Evolutionary conservation across 2,888 invertebrate species (phyloP).

Genomic region (Glaucopsyche alexis): DNA sequence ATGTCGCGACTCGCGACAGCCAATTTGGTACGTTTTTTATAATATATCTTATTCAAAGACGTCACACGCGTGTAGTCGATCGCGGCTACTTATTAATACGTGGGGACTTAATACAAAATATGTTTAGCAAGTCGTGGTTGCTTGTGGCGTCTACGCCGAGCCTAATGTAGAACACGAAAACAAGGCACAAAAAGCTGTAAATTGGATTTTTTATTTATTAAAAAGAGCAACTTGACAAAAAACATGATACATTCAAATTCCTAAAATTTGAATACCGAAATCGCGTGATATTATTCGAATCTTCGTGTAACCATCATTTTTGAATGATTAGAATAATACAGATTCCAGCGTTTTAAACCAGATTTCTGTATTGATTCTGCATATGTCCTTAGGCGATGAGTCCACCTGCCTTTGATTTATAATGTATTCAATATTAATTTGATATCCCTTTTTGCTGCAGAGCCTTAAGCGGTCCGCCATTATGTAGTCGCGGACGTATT

Average conservation of each 20-base stretch:
- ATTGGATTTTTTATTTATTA: too few species aligned
- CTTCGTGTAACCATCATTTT: constrained; percentile 41
- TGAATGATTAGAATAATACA: constrained; percentile 53
- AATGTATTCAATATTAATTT: constrained; percentile 80
- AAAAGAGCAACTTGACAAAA: too few species aligned
- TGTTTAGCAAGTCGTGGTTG: too few species aligned
- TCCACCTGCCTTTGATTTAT: constrained; percentile 80
- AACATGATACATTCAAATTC: neutral
- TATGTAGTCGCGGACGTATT: constrained; percentile 72
- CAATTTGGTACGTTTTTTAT: too few species aligned
- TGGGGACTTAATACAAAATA: too few species aligned
- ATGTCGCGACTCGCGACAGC: too few species aligned
- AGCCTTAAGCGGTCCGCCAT: constrained; percentile 78
- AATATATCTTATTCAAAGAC: too few species aligned
- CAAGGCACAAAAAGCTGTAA: too few species aligned
- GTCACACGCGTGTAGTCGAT: too few species aligned
- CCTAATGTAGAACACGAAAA: too few species aligned
- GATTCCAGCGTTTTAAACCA: constrained; percentile 51
- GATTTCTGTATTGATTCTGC: constrained; percentile 64
- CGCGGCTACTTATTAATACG: too few species aligned
- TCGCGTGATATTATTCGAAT: constrained; percentile 8
- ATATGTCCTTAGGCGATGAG: constrained; percentile 72
- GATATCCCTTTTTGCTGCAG: constrained; percentile 77
- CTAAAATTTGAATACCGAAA: neutral
- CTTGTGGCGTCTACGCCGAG: too few species aligned